phyloP scores from a whole-genome alignment of 2,797 vertebrate species.

The Alauda arvensis region DNA sequence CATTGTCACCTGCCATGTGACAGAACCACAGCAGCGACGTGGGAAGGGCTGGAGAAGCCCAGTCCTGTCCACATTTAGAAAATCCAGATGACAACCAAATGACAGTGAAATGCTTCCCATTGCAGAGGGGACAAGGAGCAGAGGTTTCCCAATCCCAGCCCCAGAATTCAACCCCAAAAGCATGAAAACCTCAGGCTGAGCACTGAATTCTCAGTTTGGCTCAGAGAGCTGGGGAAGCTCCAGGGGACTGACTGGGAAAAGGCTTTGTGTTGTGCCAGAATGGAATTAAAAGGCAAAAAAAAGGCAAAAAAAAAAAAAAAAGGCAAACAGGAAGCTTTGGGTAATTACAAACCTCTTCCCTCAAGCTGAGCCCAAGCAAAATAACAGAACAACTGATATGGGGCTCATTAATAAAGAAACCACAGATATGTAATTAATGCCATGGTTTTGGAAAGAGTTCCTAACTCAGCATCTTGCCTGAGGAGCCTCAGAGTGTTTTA shows the following conservation, averaged over 20 bases:
- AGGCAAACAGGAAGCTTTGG: background rate
- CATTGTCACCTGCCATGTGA: background rate
- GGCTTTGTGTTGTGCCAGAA: slow-evolving; percentile 26
- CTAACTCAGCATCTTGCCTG: background rate
- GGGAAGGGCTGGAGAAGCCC: background rate
- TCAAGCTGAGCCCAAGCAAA: background rate
- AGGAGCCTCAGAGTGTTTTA: background rate
- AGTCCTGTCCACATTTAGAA: background rate
- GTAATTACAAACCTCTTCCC: slow-evolving; percentile 31
- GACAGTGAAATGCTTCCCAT: background rate
- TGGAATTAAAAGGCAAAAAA: background rate
- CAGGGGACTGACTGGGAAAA: background rate
- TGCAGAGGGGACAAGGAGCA: background rate
- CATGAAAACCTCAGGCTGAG: background rate
- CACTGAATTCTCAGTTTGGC: background rate
- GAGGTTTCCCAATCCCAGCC: background rate
- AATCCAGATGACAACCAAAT: background rate
- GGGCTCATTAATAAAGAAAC: slow-evolving; percentile 10
- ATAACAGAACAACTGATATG: background rate
- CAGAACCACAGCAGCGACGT: background rate
- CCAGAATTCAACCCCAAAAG: background rate
- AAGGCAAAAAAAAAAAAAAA: background rate
- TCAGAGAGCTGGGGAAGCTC: slow-evolving; percentile 16
- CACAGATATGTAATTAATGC: slow-evolving; percentile 1
- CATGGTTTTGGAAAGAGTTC: background rate